These are phyloP conservation scores for Columba livia DNA, from an alignment of 2,113 vertebrate species.

Conservation along the genomic window DNA sequence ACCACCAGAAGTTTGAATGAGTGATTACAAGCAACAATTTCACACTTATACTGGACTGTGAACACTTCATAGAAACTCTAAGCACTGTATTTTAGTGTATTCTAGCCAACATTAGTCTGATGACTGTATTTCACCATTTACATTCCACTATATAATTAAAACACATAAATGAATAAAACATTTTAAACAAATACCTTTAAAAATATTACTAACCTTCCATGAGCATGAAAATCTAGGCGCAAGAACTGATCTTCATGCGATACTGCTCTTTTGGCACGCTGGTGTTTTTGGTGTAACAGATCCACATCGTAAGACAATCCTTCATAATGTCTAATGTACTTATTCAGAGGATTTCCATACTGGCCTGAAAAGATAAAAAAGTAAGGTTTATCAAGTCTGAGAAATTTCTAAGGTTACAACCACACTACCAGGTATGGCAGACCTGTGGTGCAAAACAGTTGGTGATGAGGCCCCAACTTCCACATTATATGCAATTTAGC, in stretches of 20 bases:
- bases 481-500: background rate
- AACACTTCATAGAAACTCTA: background rate
- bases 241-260: slow-evolving; percentile 87
- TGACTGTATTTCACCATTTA: background rate
- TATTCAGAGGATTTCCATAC: slow-evolving; percentile 87
- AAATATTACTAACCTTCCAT: slow-evolving; percentile 88
- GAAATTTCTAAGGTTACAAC: background rate
- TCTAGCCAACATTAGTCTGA: background rate
- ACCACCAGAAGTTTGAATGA: background rate
- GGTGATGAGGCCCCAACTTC: background rate
- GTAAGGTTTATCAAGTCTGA: background rate
- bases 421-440: background rate
- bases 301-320: slow-evolving; percentile 90
- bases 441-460: background rate
- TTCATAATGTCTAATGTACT: slow-evolving; percentile 95
- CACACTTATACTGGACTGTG: background rate
- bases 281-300: slow-evolving; percentile 92
- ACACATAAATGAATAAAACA: background rate
- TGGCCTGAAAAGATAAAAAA: slow-evolving; percentile 83
- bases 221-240: slow-evolving; percentile 91
- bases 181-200: background rate
- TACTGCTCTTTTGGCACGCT: slow-evolving; percentile 93
- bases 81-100: background rate
- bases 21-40: background rate
- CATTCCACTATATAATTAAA: background rate